Evolutionary conservation across 2,113 vertebrate genomes (phyloP), one percentile per base, ranked within the genome.

Genomic region (Phycodurus eques): DNA sequence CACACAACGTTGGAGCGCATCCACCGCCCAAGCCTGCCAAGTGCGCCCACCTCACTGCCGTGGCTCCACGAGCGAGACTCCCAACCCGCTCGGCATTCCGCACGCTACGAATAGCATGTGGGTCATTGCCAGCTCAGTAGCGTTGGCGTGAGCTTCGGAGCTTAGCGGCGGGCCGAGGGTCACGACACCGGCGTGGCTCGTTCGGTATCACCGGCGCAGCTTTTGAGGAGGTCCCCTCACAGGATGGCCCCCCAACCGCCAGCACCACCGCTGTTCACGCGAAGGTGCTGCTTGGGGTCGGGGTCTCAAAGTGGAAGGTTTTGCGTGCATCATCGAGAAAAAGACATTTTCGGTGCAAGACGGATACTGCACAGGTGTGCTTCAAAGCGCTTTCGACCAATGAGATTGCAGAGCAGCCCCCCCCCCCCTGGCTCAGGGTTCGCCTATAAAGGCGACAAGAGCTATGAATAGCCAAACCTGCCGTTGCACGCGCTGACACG

Each of bases 61-160:
- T 15, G 3, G 31, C 15, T 68, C 31, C 10, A 15, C 68, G 15
- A 72, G 78, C 79, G 84, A 83, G 73, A 71, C 78, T 83, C 70
- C 64, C 81, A 80, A 81, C 71, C 72, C 53, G 73, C 61, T 88
- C 86, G 85, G 81, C 57, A 60, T 65, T 85, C 67, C 54, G 75
- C 70, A 27, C 1, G 4, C 83, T 70, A 22, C 64, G 83, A 89
- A 90, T 85, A 91, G 85, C 90, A 91, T 89, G 80, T 92, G 86
- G 92, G 92, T 91, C 91, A 92, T 70, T 60, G 74, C 75, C 80
- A 83, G 90, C 86, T 91, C 79, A 89, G 79, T 57, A 27, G 68
- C 74, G 87, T 63, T 62, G 71, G 79, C 79, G 71, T 56, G 73
- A 86, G 83, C 83, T 87, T 88, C 88, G 61, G 67, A 85, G 83